Base-by-base conservation (phyloP, 2,888 invertebrate genomes). In the Folsomia manolachei region DNA sequence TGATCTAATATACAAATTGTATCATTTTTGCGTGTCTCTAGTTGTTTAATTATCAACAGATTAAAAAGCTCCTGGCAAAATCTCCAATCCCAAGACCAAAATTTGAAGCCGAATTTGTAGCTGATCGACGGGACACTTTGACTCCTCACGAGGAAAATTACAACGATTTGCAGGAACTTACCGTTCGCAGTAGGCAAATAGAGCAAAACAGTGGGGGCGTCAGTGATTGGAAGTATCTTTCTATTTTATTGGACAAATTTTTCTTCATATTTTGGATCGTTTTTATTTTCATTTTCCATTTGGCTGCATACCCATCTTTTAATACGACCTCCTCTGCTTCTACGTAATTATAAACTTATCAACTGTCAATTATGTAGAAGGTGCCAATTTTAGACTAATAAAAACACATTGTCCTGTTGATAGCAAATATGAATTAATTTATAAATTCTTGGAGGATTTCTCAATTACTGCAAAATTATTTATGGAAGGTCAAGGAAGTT, bases 211-310 rank as follows among this genome's bases (percentile, higher is more conserved):
- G n/a, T n/a, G 9, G 11, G 7, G 60, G 14, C 7, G 19, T 60
- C 7, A 11, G 7, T 21, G 60, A 60, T n/a, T 60, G 60, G 60
- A 21, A n/a, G 19, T 60, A 60, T 60, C 60, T 60, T 11, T 11
- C 60, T n/a, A 60, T 60, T 60, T 11, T 60, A n/a, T 7, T 63
- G 19, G 63, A 63, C 24, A 63, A 26, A 63, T 23, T 19, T 7
- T 63, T 63, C 24, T 63, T 63, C 25, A 11, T 25, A 14, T 63
- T 63, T 63, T 63, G 63, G 63, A 63, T 26, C 2, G 26, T 63
- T 7, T 63, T 63, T 24, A 23, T 63, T 24, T 4, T 63, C 23
- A 63, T 63, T 63, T 63, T 63, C 23, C 18, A 23, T 63, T 63
- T 26, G 24, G 63, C 63, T 9, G 24, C 25, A 7, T 63, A 9